These are phyloP conservation scores for Sorex maritimensis DNA, from an alignment of 2,797 vertebrate species.

Conservation along the genomic window DNA sequence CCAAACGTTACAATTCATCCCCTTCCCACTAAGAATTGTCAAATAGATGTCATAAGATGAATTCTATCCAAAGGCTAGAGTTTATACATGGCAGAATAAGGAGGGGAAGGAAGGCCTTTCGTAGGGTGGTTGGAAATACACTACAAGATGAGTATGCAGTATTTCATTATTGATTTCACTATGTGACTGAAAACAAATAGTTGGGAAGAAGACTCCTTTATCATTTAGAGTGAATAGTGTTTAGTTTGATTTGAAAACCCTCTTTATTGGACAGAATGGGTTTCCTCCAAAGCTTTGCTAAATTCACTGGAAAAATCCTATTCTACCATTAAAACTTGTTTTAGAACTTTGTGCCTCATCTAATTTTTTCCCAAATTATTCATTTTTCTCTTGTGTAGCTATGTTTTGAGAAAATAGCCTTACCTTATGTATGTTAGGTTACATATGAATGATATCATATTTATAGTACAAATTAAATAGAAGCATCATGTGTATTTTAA, in stretches of 20 bases:
- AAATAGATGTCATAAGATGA: background rate
- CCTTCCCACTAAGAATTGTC: constrained; percentile 2
- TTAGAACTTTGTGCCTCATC: background rate
- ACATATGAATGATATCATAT: background rate
- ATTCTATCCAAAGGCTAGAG: constrained; percentile 6
- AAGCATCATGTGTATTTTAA: constrained; percentile 31
- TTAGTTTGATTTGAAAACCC: constrained; percentile 47
- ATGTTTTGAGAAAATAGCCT: constrained; percentile 45
- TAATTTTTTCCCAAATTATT: constrained; percentile 18
- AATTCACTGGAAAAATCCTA: constrained; percentile 13
- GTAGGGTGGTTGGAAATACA: background rate
- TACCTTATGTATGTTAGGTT: background rate
- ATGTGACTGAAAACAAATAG: background rate
- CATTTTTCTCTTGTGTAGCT: constrained; percentile 9
- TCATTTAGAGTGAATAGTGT: background rate
- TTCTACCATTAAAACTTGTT: background rate
- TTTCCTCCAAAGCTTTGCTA: background rate
- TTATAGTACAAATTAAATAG: constrained; percentile 11
- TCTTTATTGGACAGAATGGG: background rate
- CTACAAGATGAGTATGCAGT: background rate
- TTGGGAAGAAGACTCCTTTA: background rate
- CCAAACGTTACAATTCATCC: background rate
- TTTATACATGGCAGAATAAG: background rate
- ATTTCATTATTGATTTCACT: background rate
- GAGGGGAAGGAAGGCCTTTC: background rate